phyloP scores from a whole-genome alignment of 2,888 invertebrate genomes.

The Argyra leucocephala region DNA sequence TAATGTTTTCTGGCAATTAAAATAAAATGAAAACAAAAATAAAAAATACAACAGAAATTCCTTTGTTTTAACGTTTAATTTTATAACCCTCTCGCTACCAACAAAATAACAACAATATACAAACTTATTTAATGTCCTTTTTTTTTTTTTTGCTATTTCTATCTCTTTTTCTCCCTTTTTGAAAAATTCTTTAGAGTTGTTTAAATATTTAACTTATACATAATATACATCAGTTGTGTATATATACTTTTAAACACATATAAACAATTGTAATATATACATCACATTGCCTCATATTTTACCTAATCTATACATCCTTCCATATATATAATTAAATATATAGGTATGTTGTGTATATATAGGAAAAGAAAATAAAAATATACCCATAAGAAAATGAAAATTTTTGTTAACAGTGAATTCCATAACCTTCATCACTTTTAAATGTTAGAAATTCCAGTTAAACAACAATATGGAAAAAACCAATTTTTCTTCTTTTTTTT shows the following conservation, averaged over 20 bases:
- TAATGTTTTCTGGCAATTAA: constrained; percentile 1
- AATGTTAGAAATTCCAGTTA: not conserved
- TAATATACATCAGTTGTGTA: no score
- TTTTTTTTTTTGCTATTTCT: not conserved
- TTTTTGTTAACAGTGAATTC: not conserved
- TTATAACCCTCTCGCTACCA: not conserved
- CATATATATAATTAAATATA: no score
- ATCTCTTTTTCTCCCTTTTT: not conserved
- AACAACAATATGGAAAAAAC: not conserved
- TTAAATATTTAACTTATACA: no score
- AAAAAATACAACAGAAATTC: not conserved
- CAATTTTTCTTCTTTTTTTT: no score
- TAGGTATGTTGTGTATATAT: no score
- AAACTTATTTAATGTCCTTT: not conserved
- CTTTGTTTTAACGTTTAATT: not conserved
- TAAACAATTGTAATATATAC: no score
- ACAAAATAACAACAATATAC: not conserved
- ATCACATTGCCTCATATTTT: no score
- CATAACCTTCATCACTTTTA: not conserved
- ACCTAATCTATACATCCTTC: no score
- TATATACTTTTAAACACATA: no score
- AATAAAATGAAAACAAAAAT: not conserved
- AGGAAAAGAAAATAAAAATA: no score
- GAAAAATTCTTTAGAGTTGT: no score
- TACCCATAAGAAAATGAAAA: not conserved